Percentiles rank a stretch among this genome's conserved stretches.
These are phyloP conservation scores for Phrixothrix hirtus DNA, from an alignment of 2,888 invertebrate genomes.

Conservation along the genomic window DNA sequence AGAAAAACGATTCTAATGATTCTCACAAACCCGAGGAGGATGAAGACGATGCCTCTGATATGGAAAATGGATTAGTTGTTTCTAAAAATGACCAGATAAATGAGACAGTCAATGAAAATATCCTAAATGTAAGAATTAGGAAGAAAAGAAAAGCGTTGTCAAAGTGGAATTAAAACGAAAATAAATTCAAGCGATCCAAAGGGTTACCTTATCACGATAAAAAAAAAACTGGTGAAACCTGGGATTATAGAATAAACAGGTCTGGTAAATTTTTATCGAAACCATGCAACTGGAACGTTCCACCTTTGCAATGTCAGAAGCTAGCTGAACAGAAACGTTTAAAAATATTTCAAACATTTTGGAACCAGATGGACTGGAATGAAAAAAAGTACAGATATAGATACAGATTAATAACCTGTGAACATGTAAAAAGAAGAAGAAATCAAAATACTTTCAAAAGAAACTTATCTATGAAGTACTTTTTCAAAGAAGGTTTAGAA, in stretches of 20 bases:
- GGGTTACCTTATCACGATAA: conserved; percentile 1
- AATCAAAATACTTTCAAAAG: not conserved
- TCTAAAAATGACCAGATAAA: too few species aligned
- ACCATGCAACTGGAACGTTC: not conserved
- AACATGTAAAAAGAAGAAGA: not conserved
- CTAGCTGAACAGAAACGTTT: not conserved
- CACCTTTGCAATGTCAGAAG: not conserved
- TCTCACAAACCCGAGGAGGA: too few species aligned
- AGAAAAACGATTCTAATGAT: too few species aligned
- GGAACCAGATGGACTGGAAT: not conserved
- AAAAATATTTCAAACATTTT: not conserved
- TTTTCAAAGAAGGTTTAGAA: not conserved
- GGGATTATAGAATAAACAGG: not conserved
- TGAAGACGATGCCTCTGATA: too few species aligned
- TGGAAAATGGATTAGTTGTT: too few species aligned
- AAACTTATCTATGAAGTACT: conserved; percentile 1
- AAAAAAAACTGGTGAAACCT: conserved; percentile 1
- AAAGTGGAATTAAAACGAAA: conserved; percentile 1
- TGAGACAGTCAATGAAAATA: too few species aligned
- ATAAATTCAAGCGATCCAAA: conserved; percentile 2
- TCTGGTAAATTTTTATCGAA: not conserved
- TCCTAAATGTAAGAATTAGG: too few species aligned
- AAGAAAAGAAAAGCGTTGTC: too few species aligned
- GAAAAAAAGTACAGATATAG: not conserved
- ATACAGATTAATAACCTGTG: not conserved